Evolutionary conservation across 2,113 vertebrate genomes (phyloP).

Genomic region (Hyaena hyaena): DNA sequence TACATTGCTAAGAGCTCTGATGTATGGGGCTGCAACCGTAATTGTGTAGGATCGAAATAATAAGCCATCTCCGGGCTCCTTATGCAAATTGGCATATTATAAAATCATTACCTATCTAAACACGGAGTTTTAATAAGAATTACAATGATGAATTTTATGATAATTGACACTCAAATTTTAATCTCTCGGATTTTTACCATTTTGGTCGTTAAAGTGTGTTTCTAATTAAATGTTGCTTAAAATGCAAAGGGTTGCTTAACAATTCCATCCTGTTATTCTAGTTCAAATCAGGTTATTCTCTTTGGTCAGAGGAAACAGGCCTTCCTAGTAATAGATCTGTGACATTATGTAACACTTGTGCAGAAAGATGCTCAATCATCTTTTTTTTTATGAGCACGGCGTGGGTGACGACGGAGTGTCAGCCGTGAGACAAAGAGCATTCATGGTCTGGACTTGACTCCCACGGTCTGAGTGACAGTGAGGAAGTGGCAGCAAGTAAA

Average conservation of each 20-base stretch:
- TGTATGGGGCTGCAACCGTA: slow-evolving; percentile 97
- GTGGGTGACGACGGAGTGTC: slow-evolving; percentile 80
- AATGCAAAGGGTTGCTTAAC: slow-evolving; percentile 92
- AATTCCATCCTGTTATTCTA: slow-evolving; percentile 83
- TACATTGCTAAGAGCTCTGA: slow-evolving; percentile 99
- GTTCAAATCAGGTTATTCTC: slow-evolving; percentile 86
- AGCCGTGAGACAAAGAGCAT: slow-evolving; percentile 64
- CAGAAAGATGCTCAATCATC: slow-evolving; percentile 83
- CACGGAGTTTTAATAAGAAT: slow-evolving; percentile 98
- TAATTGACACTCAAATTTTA: slow-evolving; percentile 99
- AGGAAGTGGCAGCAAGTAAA: slow-evolving; percentile 45
- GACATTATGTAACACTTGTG: slow-evolving; percentile 85
- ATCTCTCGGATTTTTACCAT: slow-evolving; percentile 96
- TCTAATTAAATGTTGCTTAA: slow-evolving; percentile 98
- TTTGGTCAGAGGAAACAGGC: slow-evolving; percentile 85
- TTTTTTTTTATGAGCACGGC: slow-evolving; percentile 74
- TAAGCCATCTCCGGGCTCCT: slow-evolving; percentile 99
- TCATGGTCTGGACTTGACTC: slow-evolving; percentile 60
- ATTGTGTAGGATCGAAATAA: slow-evolving; percentile 98
- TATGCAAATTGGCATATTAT: slow-evolving; percentile 99
- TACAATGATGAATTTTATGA: slow-evolving; percentile 99
- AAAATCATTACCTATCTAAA: slow-evolving; percentile 99
- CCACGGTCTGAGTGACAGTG: background rate
- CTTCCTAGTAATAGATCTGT: slow-evolving; percentile 80
- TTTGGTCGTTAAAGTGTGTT: slow-evolving; percentile 93